Conservation (phyloP, 2,797 vertebrate species). For the Dromococcyx pavoninus region DNA sequence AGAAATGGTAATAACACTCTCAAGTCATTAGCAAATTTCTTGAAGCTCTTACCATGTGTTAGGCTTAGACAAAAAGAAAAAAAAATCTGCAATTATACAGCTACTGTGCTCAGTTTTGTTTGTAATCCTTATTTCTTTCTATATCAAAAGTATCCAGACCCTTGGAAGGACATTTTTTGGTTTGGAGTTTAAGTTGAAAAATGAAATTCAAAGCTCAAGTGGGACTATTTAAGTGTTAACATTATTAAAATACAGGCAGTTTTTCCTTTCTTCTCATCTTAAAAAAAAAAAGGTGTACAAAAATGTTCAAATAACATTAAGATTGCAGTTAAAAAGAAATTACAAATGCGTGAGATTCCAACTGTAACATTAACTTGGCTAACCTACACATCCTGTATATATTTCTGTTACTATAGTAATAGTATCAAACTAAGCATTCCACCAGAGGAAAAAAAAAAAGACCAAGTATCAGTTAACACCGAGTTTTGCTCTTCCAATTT, state of each 20-base stretch:
- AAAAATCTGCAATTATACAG: background rate
- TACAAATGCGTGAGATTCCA: constrained; percentile 10
- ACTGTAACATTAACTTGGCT: constrained; percentile 51
- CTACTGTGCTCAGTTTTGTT: background rate
- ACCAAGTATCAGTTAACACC: background rate
- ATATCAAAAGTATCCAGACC: background rate
- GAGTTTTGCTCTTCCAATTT: background rate
- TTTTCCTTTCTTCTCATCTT: constrained; percentile 34
- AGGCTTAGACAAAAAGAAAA: background rate
- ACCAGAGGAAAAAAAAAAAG: background rate
- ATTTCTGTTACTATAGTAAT: constrained; percentile 32
- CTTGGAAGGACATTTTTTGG: constrained; percentile 46
- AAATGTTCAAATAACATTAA: constrained; percentile 41
- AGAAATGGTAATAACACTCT: background rate
- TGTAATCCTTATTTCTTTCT: background rate
- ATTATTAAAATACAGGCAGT: constrained; percentile 28
- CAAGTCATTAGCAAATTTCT: background rate
- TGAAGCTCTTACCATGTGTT: background rate
- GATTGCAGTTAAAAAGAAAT: constrained; percentile 32
- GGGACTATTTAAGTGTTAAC: constrained; percentile 34
- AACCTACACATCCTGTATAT: constrained; percentile 9
- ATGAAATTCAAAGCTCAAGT: constrained; percentile 42
- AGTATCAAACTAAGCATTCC: constrained; percentile 20
- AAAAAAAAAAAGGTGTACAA: background rate
- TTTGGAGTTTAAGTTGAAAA: constrained; percentile 45